Evolutionary conservation across 1,140 invertebrate genomes (phyloP), one percentile per base, ranked within the genome.

Genomic region (Drosophila triauraria): DNA sequence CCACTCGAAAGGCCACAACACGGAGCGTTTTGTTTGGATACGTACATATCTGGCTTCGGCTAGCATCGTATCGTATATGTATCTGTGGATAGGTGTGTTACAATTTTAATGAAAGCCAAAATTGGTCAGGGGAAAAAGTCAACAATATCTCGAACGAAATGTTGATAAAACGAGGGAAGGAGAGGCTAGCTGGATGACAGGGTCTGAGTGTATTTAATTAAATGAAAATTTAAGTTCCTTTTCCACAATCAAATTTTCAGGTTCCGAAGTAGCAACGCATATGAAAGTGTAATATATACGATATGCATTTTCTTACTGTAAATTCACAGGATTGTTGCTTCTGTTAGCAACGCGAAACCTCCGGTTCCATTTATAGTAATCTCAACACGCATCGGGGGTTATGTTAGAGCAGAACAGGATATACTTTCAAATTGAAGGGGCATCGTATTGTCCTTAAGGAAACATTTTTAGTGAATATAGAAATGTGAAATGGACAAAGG

Each of bases 101-200:
- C 80, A 53, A 46, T 77, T 80, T 80, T 85, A 77, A 85, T 85
- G 77, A 85, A 84, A 72, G 57, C 54, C 59, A 53, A 74, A 69
- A 69, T 65, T 78, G 59, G 65, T 43, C 43, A 58, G 59, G 65
- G 23, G 53, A 78, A 81, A 69, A 69, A 86, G 70, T 46, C 25
- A 59, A 56, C 47, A 72, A 53, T 60, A 38, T 42, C 20, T 20
- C 30, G 35, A 63, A 47, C n/a, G 51, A 35, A 54, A 12, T 27
- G 47, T n/a, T 17, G 23, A 56, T 15, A 9, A 30, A 27, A 12
- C 38, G 35, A 23, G 10, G n/a, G n/a, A 15, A 40, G 1, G 23
- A 20, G 50, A 12, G 4, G 7, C 9, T 9, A 20, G 10, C n/a
- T 35, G 6, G 8, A 17, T 40, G 7, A 17, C 27, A 46, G 32